These are phyloP conservation scores for Pristionchus mayeri DNA, from an alignment of 2,888 invertebrate genomes.

Conservation along the genomic window DNA sequence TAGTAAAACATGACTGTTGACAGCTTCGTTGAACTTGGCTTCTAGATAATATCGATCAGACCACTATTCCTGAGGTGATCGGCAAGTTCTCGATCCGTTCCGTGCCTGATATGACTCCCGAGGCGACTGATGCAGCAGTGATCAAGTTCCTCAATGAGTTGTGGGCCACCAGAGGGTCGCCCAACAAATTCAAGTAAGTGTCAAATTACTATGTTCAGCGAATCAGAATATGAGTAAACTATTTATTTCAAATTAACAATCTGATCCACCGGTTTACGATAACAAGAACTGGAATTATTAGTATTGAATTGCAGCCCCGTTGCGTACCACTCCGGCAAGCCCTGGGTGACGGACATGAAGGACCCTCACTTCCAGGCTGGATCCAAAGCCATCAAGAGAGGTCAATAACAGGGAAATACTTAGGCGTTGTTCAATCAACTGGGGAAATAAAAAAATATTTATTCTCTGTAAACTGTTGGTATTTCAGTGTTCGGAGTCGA, in stretches of 20 bases:
- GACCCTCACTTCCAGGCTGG: conserved; percentile 95
- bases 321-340: conserved; percentile 85
- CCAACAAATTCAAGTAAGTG: conserved; percentile 88
- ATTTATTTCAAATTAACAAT: too few relatives aligned
- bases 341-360: conserved; percentile 93
- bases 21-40: not conserved
- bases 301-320: conserved; percentile 58
- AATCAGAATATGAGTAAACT: too few relatives aligned
- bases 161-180: conserved; percentile 84
- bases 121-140: conserved; percentile 85
- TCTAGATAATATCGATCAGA: not conserved
- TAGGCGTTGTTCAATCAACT: not conserved
- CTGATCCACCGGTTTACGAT: too few relatives aligned
- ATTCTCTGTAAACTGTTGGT: not conserved
- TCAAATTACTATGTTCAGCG: too few relatives aligned
- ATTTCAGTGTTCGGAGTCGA: conserved; percentile 87
- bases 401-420: conserved; percentile 65
- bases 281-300: too few relatives aligned
- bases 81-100: conserved; percentile 97
- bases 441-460: not conserved
- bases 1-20: not conserved
- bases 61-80: conserved; percentile 84
- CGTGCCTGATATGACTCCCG: conserved; percentile 93
- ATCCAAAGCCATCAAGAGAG: conserved; percentile 78
- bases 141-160: conserved; percentile 84